phyloP scores from a whole-genome alignment of 1,140 invertebrate species.

The Drosophila melanogaster region DNA sequence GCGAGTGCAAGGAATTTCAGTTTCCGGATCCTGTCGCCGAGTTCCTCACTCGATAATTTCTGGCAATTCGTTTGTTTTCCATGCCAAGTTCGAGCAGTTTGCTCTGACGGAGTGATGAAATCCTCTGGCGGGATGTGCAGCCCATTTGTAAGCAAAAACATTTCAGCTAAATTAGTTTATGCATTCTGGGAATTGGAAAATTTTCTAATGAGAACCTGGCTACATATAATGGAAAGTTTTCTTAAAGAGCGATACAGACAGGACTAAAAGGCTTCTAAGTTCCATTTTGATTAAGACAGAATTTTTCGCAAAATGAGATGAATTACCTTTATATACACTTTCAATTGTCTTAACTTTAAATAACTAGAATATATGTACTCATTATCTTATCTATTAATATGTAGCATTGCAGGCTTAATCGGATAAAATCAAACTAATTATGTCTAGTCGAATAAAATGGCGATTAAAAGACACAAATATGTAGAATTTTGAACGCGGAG shows the following conservation, averaged over 20 bases:
- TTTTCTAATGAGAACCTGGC: conserved; percentile 62
- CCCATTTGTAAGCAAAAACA: conserved; percentile 82
- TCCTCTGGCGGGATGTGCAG: conserved; percentile 41
- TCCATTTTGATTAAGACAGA: conserved; percentile 9
- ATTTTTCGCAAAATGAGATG: no score
- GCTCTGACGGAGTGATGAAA: conserved; percentile 68
- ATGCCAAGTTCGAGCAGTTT: conserved; percentile 57
- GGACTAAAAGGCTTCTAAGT: not conserved
- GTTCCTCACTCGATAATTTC: conserved; percentile 46
- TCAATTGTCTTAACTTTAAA: no score
- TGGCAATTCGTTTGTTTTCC: conserved; percentile 61
- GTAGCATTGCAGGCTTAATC: no score
- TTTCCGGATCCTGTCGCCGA: conserved; percentile 22
- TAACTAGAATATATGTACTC: no score
- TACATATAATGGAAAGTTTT: conserved; percentile 34
- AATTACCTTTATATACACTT: no score
- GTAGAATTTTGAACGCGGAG: no score
- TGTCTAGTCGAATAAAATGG: no score
- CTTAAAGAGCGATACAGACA: not conserved
- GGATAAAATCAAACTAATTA: no score
- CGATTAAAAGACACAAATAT: no score
- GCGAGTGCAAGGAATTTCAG: conserved; percentile 59
- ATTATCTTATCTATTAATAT: no score
- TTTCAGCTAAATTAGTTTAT: conserved; percentile 81
- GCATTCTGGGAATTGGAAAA: conserved; percentile 73